A percentile compares a stretch with the other conserved stretches of the same genome.
Evolutionary conservation across 92 coral and sea anemone genomes (phyloP).

Genomic region (Bergia puertoricense): DNA sequence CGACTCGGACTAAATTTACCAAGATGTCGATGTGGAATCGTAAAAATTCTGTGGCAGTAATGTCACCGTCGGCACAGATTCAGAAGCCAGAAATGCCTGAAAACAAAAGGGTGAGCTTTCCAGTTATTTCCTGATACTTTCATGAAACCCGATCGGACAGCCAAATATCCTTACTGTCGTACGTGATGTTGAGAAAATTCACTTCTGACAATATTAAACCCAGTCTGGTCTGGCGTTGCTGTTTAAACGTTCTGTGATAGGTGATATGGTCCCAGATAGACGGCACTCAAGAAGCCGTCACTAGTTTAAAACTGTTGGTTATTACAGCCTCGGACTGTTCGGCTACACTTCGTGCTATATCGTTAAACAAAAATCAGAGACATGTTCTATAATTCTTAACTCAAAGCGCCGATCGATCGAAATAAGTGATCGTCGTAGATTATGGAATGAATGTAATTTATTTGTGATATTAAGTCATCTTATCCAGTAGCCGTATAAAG

Average conservation of each 20-base stretch:
- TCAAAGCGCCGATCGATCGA: constrained; percentile 2
- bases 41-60: constrained; percentile 91
- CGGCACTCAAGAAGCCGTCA: not conserved
- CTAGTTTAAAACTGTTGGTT: not conserved
- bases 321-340: not conserved
- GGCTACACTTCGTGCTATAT: not conserved
- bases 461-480: not conserved
- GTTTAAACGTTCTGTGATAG: not conserved
- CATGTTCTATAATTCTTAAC: not conserved
- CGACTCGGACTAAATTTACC: constrained; percentile 44
- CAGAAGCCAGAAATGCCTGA: constrained; percentile 58
- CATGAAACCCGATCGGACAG: constrained; percentile 15
- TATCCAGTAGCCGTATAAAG: constrained; percentile 7
- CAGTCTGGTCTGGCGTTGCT: constrained; percentile 3
- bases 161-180: not conserved
- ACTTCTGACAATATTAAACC: not conserved
- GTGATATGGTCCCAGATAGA: not conserved
- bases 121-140: constrained; percentile 16
- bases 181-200: not conserved
- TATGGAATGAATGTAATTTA: not conserved
- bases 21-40: constrained; percentile 99
- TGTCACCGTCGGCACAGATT: constrained; percentile 81
- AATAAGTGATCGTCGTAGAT: not conserved
- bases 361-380: too few relatives aligned
- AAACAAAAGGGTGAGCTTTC: constrained; percentile 32